Evolutionary conservation across 2,888 invertebrate species (phyloP).

Genomic region (Ophion ellenae): DNA sequence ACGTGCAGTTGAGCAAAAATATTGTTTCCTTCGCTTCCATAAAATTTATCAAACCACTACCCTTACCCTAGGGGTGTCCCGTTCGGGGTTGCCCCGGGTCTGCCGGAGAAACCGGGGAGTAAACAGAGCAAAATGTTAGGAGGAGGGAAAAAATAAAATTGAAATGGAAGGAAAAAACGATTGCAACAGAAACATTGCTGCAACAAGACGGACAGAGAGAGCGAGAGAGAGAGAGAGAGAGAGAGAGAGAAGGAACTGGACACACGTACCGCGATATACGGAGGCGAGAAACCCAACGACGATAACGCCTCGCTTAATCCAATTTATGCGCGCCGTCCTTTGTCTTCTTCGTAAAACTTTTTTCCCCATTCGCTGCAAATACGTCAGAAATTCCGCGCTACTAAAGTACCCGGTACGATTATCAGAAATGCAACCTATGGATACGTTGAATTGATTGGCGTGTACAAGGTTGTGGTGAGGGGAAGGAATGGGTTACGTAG

Average conservation of each 20-base stretch:
- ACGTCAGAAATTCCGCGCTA: slow-evolving; percentile 36
- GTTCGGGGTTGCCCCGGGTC: slow-evolving; percentile 28
- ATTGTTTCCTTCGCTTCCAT: slow-evolving; percentile 78
- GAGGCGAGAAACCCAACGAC: slow-evolving; percentile 54
- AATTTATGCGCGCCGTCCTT: slow-evolving; percentile 40
- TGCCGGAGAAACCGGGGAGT: background rate
- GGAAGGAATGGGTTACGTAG: background rate
- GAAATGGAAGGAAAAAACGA: slow-evolving; percentile 39
- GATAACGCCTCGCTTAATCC: slow-evolving; percentile 66
- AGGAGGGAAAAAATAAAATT: slow-evolving; percentile 3
- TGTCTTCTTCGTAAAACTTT: background rate
- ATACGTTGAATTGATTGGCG: slow-evolving; percentile 2
- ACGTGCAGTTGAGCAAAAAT: slow-evolving; percentile 75
- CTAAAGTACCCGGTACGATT: slow-evolving; percentile 40
- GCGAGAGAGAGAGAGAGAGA: background rate
- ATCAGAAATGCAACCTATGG: slow-evolving; percentile 22
- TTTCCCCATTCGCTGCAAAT: slow-evolving; percentile 15
- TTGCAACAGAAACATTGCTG: slow-evolving; percentile 41
- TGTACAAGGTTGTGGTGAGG: too few species aligned
- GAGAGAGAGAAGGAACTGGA: slow-evolving; percentile 36
- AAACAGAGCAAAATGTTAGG: slow-evolving; percentile 31
- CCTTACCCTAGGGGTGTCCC: slow-evolving; percentile 32
- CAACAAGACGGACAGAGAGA: too few species aligned
- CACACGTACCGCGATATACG: slow-evolving; percentile 54
- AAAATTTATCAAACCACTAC: slow-evolving; percentile 78